Percentiles rank a stretch among this genome's conserved stretches.
Conservation (phyloP, 2,113 vertebrate genomes). For the Pseudopipra pipra region DNA sequence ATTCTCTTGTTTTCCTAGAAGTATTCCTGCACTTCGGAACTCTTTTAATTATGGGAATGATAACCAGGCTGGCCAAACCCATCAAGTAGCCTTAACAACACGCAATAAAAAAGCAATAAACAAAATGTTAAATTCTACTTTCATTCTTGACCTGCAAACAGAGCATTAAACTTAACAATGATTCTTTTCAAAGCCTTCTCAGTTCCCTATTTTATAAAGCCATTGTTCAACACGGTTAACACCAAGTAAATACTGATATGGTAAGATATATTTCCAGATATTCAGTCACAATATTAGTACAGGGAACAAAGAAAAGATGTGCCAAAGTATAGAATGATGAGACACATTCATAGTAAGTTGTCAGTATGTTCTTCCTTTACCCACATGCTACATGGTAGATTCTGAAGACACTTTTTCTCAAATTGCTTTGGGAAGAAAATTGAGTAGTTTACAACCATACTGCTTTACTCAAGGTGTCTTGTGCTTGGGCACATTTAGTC, state of each 20-base stretch:
- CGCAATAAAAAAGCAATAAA: not conserved
- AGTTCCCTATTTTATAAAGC: not conserved
- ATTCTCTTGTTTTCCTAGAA: not conserved
- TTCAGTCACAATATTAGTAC: not conserved
- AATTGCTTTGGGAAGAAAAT: not conserved
- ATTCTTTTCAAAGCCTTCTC: not conserved
- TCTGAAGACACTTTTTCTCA: not conserved
- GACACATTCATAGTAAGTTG: fast-evolving
- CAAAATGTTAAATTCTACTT: not conserved
- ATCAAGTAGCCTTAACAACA: not conserved
- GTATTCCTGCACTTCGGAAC: not conserved
- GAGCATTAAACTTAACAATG: not conserved
- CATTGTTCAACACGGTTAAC: not conserved
- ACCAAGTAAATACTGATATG: not conserved
- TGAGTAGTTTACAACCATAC: not conserved
- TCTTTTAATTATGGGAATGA: not conserved
- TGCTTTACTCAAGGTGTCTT: not conserved
- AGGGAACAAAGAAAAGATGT: not conserved
- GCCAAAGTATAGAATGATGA: not conserved
- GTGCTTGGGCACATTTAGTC: not conserved
- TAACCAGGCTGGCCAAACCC: not conserved
- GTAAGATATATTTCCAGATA: not conserved
- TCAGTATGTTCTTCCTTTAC: not conserved
- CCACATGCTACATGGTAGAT: not conserved
- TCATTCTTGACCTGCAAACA: not conserved